Evolutionary conservation across 1,140 invertebrate species (phyloP).

Genomic region (Calycopis cecrops): DNA sequence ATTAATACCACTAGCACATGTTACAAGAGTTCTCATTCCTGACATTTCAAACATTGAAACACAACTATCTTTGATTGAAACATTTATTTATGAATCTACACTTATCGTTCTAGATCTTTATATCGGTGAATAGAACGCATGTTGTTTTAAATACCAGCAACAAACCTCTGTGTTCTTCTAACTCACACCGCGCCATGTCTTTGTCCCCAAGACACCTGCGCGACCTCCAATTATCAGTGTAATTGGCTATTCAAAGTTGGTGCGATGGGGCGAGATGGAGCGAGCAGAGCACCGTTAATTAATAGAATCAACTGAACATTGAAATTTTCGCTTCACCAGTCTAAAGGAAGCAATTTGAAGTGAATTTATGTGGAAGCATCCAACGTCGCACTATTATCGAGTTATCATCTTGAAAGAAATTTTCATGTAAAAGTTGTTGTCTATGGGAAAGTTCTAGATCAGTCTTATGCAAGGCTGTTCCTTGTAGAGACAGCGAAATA

Average conservation of each 20-base stretch:
- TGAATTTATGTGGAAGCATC: conserved; percentile 36
- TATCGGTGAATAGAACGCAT: no score
- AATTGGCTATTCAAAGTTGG: conserved; percentile 69
- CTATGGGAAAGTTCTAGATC: not conserved
- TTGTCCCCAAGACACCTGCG: conserved; percentile 57
- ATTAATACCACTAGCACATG: no score
- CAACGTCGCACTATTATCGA: conserved; percentile 14
- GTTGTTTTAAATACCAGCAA: no score
- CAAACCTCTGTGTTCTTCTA: not conserved
- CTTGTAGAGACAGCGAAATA: no score
- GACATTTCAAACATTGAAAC: no score
- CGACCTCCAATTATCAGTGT: conserved; percentile 67
- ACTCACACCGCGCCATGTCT: conserved; percentile 30
- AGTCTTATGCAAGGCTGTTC: not conserved
- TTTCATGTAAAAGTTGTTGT: conserved; percentile 8
- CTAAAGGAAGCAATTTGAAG: conserved; percentile 44
- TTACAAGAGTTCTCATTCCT: no score
- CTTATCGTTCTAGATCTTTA: no score
- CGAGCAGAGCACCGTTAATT: conserved; percentile 61
- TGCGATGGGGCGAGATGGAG: conserved; percentile 56
- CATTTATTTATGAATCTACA: no score
- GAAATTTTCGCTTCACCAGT: conserved; percentile 56
- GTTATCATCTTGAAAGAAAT: conserved; percentile 17
- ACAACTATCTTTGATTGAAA: no score
- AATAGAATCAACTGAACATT: conserved; percentile 66